Percentiles rank a stretch among this genome's conserved stretches.
Conservation (phyloP, 2,888 invertebrate species). For the Isotomurus palustris region DNA sequence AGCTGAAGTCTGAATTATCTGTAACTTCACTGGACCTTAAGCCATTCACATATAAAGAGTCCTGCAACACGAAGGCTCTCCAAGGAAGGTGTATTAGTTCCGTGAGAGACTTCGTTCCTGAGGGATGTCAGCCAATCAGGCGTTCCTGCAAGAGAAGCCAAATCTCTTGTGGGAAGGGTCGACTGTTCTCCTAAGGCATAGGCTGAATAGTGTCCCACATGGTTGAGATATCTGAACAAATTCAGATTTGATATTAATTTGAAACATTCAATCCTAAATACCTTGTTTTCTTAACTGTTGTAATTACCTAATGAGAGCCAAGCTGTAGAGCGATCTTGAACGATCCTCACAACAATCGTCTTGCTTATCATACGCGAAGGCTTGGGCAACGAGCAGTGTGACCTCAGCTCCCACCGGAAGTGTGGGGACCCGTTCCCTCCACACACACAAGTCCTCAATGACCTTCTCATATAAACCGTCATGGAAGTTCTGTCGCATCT, state of each 20-base stretch:
- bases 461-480: slow-evolving; percentile 28
- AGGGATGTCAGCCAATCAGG: slow-evolving; percentile 76
- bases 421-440: slow-evolving; percentile 40
- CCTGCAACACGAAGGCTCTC: slow-evolving; percentile 61
- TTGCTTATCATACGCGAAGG: slow-evolving; percentile 25
- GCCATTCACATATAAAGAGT: slow-evolving; percentile 62
- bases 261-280: not conserved
- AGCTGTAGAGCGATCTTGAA: slow-evolving; percentile 35
- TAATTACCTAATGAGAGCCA: slow-evolving; percentile 39
- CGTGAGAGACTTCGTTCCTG: slow-evolving; percentile 73
- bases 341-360: slow-evolving; percentile 15
- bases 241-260: not conserved
- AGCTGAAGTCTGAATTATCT: not conserved
- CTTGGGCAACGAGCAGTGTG: slow-evolving; percentile 33
- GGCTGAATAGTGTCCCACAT: slow-evolving; percentile 57
- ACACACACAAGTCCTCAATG: slow-evolving; percentile 31
- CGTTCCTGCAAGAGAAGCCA: slow-evolving; percentile 62
- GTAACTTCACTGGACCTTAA: slow-evolving; percentile 53
- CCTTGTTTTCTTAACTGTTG: not conserved
- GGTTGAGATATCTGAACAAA: slow-evolving; percentile 63
- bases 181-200: slow-evolving; percentile 19
- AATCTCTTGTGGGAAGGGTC: slow-evolving; percentile 51
- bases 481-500: slow-evolving; percentile 38
- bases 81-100: slow-evolving; percentile 62
- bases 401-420: slow-evolving; percentile 43